Evolutionary conservation across 2,888 invertebrate genomes (phyloP), one percentile per base, ranked within the genome.

Genomic region (Cerastoderma edule): DNA sequence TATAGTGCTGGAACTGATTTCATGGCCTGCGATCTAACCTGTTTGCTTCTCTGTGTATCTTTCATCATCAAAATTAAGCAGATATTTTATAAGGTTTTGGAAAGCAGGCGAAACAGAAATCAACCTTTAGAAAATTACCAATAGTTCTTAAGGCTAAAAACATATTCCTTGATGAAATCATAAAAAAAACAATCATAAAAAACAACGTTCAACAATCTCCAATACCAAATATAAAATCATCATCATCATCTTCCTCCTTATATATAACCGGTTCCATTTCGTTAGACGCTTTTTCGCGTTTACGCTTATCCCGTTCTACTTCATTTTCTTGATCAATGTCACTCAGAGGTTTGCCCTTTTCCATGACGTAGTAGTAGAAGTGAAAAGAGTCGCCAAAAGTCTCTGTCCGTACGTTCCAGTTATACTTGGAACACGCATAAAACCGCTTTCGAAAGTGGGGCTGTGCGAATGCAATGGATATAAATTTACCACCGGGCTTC

Each of bases 391-490:
- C 60, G 32, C 83, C 83, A 67, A 80, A 78, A 13, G 72, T 71
- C 33, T 68, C 68, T n/a, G 75, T 46, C 27, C 71, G 44, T 0
- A 80, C 71, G 44, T 72, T 57, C 83, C 83, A 80, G 32, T 66
- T 64, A 53, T 72, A 83, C 30, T 64, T 76, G 24, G 71, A 46
- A 33, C 75, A 46, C 13, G 83, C 80, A 67, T 80, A 83, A 24
- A 75, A 46, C 24, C 72, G 75, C 46, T 54, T 78, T 32, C 83
- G 57, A 32, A 83, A 83, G 64, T 83, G 83, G 16, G 83, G 78
- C 64, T 83, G 80, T 13, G 80, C 64, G 72, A 83, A 83, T 27
- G 78, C 75, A 32, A 83, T 77, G 33, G 83, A 83, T n/a, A 83
- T 80, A 48, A 83, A 83, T 44, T 78, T 83, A 22, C 83, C 83